Evolutionary conservation across 2,797 vertebrate species (phyloP), one percentile per base, ranked within the genome.

Genomic region (Alauda arvensis): DNA sequence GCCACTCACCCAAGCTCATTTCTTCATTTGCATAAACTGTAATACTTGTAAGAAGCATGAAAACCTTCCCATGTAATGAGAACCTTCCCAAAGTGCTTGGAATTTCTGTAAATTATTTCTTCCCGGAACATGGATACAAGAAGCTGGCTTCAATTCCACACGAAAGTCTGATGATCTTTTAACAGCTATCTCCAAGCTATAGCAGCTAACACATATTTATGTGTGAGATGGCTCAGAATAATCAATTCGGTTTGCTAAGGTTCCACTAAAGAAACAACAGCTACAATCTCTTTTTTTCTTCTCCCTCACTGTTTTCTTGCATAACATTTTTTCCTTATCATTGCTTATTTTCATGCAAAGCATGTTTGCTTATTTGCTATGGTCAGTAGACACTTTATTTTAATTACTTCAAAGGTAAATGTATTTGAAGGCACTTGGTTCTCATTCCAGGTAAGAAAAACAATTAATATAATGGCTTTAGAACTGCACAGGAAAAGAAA

Each of bases 361-460:
- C 40, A 57, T 76, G 67, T 70, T 90, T 62, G 39, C 61, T 67
- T 88, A 78, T 94, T 95, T 90, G 70, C 89, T 92, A 91, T 86
- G 91, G 88, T 87, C 94, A 94, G 62, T 61, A 92, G 87, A 76
- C 40, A 71, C 46, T 85, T 85, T 68, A 91, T 93, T 95, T 96
- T 95, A 94, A 83, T 95, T 94, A 89, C 46, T 96, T 96, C 87
- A 92, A 93, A 95, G 78, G 39, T 66, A 93, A 93, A 87, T 66
- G 42, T 49, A 86, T 89, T 96, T 78, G 61, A 92, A 91, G 66
- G 59, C 34, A 82, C 74, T 93, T 87, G 75, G 67, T 61, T 92
- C 40, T 83, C 77, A 87, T 91, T 77, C 89, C 83, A 86, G 65
- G 89, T 75, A 95, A 93, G 80, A 94, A 94, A 95, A 95, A 69